These are phyloP conservation scores for Notiomystis cincta DNA, from an alignment of 2,113 vertebrate species.

Conservation along the genomic window DNA sequence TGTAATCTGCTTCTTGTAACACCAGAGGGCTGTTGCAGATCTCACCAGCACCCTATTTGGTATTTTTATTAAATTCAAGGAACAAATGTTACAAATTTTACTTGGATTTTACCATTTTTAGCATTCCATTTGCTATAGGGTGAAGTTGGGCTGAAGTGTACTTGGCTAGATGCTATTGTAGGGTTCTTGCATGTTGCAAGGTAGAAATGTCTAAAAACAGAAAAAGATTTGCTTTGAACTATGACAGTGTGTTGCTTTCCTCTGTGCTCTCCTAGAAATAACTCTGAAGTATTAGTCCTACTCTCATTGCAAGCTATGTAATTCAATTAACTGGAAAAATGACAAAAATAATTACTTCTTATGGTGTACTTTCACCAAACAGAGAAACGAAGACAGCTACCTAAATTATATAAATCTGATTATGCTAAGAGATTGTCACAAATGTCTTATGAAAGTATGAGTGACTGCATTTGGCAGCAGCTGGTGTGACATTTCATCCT, in stretches of 20 bases:
- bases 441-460: constrained; percentile 4
- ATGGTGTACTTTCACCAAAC: neutral
- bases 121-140: neutral
- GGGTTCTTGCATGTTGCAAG: neutral
- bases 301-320: neutral
- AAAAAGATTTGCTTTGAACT: neutral
- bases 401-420: constrained; percentile 24
- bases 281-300: neutral
- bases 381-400: neutral
- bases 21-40: constrained; percentile 8
- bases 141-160: neutral
- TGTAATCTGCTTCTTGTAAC: constrained; percentile 48
- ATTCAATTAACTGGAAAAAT: neutral
- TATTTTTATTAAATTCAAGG: constrained; percentile 37
- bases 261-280: neutral
- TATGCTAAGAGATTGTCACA: neutral
- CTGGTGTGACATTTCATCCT: neutral
- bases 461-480: constrained; percentile 1
- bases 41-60: neutral
- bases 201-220: neutral
- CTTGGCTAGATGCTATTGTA: neutral
- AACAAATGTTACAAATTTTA: constrained; percentile 47
- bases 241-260: neutral
- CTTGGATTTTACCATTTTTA: neutral
- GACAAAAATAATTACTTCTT: neutral